Evolutionary conservation across 2,113 vertebrate genomes (phyloP).

Genomic region (Lagopus leucura): DNA sequence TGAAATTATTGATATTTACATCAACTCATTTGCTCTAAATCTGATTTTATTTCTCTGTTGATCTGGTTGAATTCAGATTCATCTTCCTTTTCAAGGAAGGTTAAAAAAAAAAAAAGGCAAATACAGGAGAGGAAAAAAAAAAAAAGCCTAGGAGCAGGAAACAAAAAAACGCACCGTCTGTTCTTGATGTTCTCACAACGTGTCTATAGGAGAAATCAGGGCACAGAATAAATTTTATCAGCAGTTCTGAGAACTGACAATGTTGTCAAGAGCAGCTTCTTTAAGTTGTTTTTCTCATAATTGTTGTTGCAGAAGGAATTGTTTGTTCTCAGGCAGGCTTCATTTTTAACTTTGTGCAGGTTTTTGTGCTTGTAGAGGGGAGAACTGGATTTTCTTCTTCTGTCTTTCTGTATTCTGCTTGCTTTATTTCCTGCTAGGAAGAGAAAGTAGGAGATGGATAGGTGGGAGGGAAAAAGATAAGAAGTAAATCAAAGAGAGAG

Average conservation of each 20-base stretch:
- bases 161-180: background rate
- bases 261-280: background rate
- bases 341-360: background rate
- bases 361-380: background rate
- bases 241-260: background rate
- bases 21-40: background rate
- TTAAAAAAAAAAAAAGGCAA: background rate
- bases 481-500: background rate
- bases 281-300: background rate
- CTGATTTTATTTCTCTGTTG: background rate
- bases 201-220: background rate
- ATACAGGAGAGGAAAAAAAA: background rate
- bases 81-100: background rate
- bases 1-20: background rate
- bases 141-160: background rate
- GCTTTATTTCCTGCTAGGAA: background rate
- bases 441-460: background rate
- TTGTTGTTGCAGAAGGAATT: background rate
- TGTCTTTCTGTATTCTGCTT: too few relatives aligned
- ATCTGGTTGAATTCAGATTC: background rate
- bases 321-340: background rate
- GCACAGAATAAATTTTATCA: background rate
- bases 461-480: background rate
- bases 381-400: rapidly evolving
- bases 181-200: background rate